Evolutionary conservation across 2,888 invertebrate genomes (phyloP).

Genomic region (Chymomyza amoena): DNA sequence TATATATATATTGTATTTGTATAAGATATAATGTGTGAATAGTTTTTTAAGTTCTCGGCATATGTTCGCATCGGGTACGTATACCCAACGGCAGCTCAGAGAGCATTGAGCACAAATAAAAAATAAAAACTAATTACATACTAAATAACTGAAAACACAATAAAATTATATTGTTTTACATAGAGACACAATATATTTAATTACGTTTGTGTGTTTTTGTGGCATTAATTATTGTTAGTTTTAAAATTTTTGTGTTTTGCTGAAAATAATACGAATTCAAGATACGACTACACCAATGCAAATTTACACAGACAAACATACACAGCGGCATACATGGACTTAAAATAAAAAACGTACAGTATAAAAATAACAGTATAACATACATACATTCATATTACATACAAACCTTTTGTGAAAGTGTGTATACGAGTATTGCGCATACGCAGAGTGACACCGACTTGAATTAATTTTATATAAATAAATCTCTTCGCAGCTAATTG

Average conservation of each 20-base stretch:
- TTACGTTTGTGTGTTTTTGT: constrained; percentile 1
- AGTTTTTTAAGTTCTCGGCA: neutral
- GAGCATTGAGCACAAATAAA: neutral
- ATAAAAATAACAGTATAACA: no score
- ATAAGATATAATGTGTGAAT: neutral
- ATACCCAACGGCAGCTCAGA: neutral
- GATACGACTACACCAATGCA: neutral
- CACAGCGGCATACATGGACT: neutral
- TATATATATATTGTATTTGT: neutral
- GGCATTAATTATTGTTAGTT: neutral
- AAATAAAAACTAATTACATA: neutral
- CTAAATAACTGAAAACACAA: neutral
- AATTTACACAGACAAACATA: neutral
- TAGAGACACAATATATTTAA: neutral
- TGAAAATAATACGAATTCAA: neutral
- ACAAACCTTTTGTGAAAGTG: neutral
- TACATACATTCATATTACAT: neutral
- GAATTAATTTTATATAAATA: no score
- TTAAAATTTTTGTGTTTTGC: neutral
- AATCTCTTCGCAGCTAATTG: no score
- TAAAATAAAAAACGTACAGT: neutral
- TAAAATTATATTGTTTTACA: neutral
- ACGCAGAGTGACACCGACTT: neutral
- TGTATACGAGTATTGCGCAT: neutral
- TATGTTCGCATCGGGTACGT: neutral